Evolutionary conservation across 2,113 vertebrate genomes (phyloP), one percentile per base, ranked within the genome.

Genomic region (Fulmarus glacialis): DNA sequence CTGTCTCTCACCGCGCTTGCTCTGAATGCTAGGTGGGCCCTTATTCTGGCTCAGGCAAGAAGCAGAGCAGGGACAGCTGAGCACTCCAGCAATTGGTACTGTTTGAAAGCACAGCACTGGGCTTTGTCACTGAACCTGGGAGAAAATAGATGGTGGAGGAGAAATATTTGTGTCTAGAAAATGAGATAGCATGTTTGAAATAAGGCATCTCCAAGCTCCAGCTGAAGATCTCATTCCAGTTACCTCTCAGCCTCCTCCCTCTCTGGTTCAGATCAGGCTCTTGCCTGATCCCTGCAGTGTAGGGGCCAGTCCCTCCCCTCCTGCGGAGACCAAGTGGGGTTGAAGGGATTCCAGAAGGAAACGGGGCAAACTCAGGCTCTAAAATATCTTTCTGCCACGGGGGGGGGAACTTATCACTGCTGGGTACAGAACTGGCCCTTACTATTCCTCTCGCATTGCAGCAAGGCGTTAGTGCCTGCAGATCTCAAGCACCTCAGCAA

Each of bases 301-400:
- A 45, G 15, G 20, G 27, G 8, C 9, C 1, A 0, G 6, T 53
- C 29, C 20, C n/a, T 50, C 19, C 24, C 27, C 10, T 91, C 11
- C n/a, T 45, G 9, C 2, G 2, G 43, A 80, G 47, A 6, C 50
- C 8, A 4, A 19, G 50, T 43, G 23, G 27, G 9, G 29, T 56
- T 3, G 7, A 52, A 48, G 9, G 38, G 10, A 56, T 73, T 83
- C 43, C 23, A 59, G 70, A 77, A 63, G 52, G 32, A 83, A 75
- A 53, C 0, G 1, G 21, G n/a, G 18, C 15, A 34, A 89, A 59
- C n/a, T 92, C 55, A 50, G 38, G 5, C 32, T 64, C 43, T 53
- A 16, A 75, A 91, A 27, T 5, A 30, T 13, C 29, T 38, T 74
- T 58, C 17, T 94, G 14, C 15, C 30, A 15, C 12, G 30, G 15